phyloP scores from a whole-genome alignment of 2,888 invertebrate species.

The Clostera curtula region DNA sequence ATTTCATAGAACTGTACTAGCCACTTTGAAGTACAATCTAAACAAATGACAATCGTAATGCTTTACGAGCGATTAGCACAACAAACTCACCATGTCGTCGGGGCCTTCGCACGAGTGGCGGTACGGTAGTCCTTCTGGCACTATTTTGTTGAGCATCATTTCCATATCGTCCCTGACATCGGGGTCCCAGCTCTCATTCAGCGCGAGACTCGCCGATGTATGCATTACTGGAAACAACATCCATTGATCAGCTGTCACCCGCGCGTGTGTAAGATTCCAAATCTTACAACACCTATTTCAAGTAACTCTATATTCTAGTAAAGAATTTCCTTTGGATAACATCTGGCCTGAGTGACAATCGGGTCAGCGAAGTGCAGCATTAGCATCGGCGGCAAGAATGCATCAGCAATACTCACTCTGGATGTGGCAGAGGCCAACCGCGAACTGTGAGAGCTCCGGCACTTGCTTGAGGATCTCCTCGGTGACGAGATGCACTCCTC shows the following conservation, averaged over 20 bases:
- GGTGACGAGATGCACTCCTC: slow-evolving; percentile 97
- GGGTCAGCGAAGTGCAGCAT: slow-evolving; percentile 46
- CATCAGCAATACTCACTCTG: slow-evolving; percentile 86
- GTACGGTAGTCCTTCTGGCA: slow-evolving; percentile 97
- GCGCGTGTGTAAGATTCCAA: slow-evolving; percentile 17
- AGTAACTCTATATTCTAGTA: slow-evolving; percentile 13
- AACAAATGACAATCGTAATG: slow-evolving; percentile 3
- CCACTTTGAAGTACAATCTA: not conserved
- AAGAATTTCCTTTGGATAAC: too few relatives aligned
- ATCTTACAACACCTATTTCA: slow-evolving; percentile 19
- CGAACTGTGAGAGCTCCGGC: slow-evolving; percentile 95
- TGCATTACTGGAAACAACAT: slow-evolving; percentile 89
- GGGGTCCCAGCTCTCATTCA: slow-evolving; percentile 99
- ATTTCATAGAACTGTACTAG: not conserved
- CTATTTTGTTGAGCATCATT: slow-evolving; percentile 99
- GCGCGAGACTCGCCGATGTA: slow-evolving; percentile 97
- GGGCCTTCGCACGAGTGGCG: slow-evolving; percentile 98
- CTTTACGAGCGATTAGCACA: slow-evolving; percentile 16
- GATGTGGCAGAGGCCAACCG: slow-evolving; percentile 96
- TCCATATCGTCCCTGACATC: slow-evolving; percentile 99
- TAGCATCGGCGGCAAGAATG: slow-evolving; percentile 58
- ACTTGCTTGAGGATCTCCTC: slow-evolving; percentile 96
- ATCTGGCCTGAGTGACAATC: too few relatives aligned
- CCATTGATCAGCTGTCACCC: slow-evolving; percentile 44
- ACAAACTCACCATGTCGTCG: slow-evolving; percentile 93